These are phyloP conservation scores for Neoascia interrupta DNA, from an alignment of 2,888 invertebrate genomes.

Conservation along the genomic window DNA sequence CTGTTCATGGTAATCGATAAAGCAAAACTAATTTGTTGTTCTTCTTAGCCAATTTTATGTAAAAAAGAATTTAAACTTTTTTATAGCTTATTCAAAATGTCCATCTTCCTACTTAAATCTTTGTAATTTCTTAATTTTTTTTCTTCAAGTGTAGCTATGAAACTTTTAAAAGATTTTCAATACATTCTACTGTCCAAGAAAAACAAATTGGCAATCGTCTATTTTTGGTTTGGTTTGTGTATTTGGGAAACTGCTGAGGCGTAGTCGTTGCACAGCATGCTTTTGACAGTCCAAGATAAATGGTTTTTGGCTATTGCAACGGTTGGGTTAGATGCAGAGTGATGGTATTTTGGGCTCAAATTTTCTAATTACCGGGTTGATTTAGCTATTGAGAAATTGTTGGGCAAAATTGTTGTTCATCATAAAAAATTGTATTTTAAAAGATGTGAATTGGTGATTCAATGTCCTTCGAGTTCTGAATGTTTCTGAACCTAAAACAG, in stretches of 20 bases:
- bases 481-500: too few species aligned
- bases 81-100: slow-evolving; percentile 19
- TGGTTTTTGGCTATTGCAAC: slow-evolving; percentile 14
- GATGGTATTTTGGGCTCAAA: too few species aligned
- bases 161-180: slow-evolving; percentile 37
- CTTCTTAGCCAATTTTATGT: slow-evolving; percentile 40
- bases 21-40: not conserved
- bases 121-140: slow-evolving; percentile 23
- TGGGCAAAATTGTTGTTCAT: not conserved
- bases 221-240: slow-evolving; percentile 10
- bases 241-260: not conserved
- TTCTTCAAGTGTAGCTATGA: slow-evolving; percentile 32
- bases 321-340: not conserved
- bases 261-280: slow-evolving; percentile 8
- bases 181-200: slow-evolving; percentile 7
- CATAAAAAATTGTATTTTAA: too few species aligned
- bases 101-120: slow-evolving; percentile 8
- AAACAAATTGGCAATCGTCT: not conserved
- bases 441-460: too few species aligned
- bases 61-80: too few species aligned
- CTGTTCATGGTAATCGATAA: slow-evolving; percentile 45
- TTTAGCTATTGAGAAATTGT: not conserved
- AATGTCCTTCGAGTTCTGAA: too few species aligned
- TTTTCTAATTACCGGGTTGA: too few species aligned
- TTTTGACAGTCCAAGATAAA: slow-evolving; percentile 23